Evolutionary conservation across 2,797 vertebrate species (phyloP).

Genomic region (Hapalemur alaotrensis): DNA sequence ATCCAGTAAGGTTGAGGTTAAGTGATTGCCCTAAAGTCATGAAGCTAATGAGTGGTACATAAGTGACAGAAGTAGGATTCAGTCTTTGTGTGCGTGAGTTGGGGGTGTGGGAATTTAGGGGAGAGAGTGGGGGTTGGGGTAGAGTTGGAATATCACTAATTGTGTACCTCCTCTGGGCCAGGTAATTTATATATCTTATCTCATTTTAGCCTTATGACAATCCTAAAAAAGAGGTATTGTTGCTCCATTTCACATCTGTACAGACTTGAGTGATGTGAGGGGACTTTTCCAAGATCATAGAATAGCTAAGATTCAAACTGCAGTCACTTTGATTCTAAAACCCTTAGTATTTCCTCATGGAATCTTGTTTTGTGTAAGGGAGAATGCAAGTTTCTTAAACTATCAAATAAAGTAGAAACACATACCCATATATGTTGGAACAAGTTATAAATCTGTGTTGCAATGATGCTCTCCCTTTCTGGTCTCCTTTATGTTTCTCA

Average conservation of each 20-base stretch:
- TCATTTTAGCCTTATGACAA: background rate
- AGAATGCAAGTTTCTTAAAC: background rate
- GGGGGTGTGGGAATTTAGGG: background rate
- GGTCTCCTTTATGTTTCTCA: background rate
- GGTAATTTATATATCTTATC: background rate
- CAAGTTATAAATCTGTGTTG: background rate
- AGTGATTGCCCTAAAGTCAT: background rate
- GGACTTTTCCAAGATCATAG: background rate
- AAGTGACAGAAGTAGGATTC: background rate
- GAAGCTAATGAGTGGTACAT: background rate
- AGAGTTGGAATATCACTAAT: background rate
- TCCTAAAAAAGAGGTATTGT: background rate
- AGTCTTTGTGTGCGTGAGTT: background rate
- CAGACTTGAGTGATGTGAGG: background rate
- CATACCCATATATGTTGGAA: background rate
- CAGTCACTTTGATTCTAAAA: background rate
- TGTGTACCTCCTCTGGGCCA: background rate
- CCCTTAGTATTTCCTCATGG: background rate
- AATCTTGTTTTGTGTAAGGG: background rate
- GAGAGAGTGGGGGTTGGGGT: background rate
- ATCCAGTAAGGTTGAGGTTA: background rate
- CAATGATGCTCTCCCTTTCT: too few species aligned
- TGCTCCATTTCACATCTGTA: background rate
- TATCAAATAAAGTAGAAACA: background rate
- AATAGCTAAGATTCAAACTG: background rate